A percentile compares a stretch with the other conserved stretches of the same genome.
Conservation (phyloP, 1,140 invertebrate species). For the Trichomalopsis sarcophagae region DNA sequence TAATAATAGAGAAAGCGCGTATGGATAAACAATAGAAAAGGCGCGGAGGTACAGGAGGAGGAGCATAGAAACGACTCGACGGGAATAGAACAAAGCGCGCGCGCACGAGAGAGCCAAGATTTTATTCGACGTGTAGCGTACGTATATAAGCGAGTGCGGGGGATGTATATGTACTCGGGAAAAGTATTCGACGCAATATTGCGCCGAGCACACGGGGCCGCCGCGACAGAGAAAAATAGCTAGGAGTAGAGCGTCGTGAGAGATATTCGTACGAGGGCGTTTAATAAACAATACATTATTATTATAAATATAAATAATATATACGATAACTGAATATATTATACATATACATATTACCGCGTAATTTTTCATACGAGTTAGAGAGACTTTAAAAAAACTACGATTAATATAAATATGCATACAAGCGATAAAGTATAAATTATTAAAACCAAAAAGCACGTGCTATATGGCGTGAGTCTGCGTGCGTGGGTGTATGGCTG, state of each 20-base stretch:
- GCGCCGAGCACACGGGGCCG: too few species aligned
- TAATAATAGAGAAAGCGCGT: neutral
- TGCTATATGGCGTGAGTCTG: neutral
- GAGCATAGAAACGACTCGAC: too few species aligned
- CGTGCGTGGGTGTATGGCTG: neutral
- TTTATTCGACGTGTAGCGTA: neutral
- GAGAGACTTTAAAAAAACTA: constrained; percentile 45
- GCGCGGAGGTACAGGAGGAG: too few species aligned
- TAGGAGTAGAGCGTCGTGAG: neutral
- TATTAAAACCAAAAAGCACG: neutral
- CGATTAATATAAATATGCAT: constrained; percentile 40
- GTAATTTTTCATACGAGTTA: constrained; percentile 65
- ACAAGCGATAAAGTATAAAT: constrained; percentile 11
- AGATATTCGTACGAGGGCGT: constrained; percentile 19
- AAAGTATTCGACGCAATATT: too few species aligned
- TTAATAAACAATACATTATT: constrained; percentile 30
- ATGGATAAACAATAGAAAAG: neutral
- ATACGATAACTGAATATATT: constrained; percentile 13
- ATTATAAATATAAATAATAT: too few species aligned
- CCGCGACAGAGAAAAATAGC: neutral
- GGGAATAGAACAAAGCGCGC: neutral
- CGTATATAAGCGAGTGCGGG: too few species aligned
- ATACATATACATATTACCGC: constrained; percentile 48
- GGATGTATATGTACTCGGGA: too few species aligned
- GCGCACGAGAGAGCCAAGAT: neutral